These are phyloP conservation scores for Pipistrellus pipistrellus DNA, from an alignment of 2,797 vertebrate genomes.

Conservation along the genomic window DNA sequence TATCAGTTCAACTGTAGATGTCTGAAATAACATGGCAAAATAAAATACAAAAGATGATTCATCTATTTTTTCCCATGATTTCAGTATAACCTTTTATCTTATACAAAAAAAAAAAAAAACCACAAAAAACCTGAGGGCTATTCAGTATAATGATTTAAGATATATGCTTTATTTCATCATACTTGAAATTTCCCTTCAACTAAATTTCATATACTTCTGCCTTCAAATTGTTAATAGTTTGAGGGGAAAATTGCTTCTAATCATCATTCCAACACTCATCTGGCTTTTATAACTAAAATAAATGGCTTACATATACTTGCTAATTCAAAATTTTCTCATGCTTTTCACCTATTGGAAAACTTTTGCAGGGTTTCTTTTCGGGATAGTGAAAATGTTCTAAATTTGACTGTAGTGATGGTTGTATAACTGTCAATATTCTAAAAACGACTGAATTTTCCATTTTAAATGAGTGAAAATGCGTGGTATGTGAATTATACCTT, in stretches of 20 bases:
- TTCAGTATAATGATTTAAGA: conserved; percentile 8
- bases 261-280: not conserved
- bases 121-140: not conserved
- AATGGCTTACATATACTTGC: not conserved
- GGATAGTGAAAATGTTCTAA: conserved; percentile 48
- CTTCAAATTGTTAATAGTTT: not conserved
- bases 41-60: conserved; percentile 31
- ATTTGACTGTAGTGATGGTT: conserved; percentile 21
- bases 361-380: not conserved
- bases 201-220: conserved; percentile 30
- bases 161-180: conserved; percentile 11
- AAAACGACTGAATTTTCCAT: conserved; percentile 38
- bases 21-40: conserved; percentile 34
- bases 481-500: not conserved
- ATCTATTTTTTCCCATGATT: not conserved
- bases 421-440: not conserved
- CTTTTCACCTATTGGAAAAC: conserved; percentile 26
- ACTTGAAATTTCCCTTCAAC: not conserved
- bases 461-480: conserved; percentile 32
- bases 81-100: not conserved
- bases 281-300: conserved; percentile 30
- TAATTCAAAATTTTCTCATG: conserved; percentile 17
- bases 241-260: not conserved
- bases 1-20: not conserved
- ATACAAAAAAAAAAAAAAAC: not conserved